Evolutionary conservation across 2,797 vertebrate species (phyloP), one percentile per base, ranked within the genome.

Genomic region (Odontamblyopus lacepedii): DNA sequence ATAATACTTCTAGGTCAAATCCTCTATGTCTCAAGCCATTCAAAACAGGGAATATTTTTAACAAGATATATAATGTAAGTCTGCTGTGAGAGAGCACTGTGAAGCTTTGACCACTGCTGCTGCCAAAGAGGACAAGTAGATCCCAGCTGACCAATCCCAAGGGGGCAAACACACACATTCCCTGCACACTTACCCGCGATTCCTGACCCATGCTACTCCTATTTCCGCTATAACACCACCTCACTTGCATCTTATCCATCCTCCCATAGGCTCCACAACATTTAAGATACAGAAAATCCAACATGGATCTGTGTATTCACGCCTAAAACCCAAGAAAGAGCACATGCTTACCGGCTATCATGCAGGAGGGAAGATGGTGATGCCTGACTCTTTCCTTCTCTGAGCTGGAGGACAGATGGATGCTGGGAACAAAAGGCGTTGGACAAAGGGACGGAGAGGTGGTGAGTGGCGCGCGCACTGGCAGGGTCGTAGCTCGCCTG

Each of bases 261-360:
- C 63, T 76, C 77, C 77, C 65, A 30, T 15, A 73, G 71, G 78
- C 71, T 79, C 70, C 74, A 72, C 61, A 50, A 19, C 51, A 16
- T 51, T 63, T 53, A 57, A 65, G 65, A 71, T 69, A 63, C 18
- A 2, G 72, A 63, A 56, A 74, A 63, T 72, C 78, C 78, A 84
- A 74, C 82, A 73, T 85, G 78, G 72, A 78, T 84, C 80, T 75
- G 35, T 27, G 63, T 3, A 57, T 57, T 48, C 5, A 57, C 15
- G 26, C 72, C 35, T 27, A 67, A 67, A 67, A 30, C 16, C 35
- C 6, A 72, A 65, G 74, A 38, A 35, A 18, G 73, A 63, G 27
- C 59, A 8, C 18, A n/a, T n/a, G 73, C 93, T 94, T 93, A 94
- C 94, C 93, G 83, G 91, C 89, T 89, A 81, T 80, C 62, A 78